A percentile compares a stretch with the other conserved stretches of the same genome.
Conservation (phyloP, 2,797 vertebrate genomes). For the Sternarchorhynchus goeldii region DNA sequence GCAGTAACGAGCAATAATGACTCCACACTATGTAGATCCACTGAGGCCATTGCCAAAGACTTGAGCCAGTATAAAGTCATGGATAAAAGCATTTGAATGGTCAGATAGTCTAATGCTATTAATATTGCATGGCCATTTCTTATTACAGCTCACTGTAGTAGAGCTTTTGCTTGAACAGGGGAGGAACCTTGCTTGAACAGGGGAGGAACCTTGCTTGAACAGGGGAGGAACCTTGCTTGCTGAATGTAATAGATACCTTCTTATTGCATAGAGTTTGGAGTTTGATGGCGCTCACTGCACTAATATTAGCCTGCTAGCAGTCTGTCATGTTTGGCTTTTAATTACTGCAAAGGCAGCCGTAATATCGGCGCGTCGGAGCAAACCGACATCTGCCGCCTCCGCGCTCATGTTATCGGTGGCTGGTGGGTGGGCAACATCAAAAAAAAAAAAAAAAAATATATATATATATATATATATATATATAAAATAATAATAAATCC, state of each 20-base stretch:
- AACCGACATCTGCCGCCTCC: constrained; percentile 40
- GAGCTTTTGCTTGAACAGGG: background rate
- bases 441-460: constrained; percentile 38
- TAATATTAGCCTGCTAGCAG: constrained; percentile 12
- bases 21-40: constrained; percentile 3
- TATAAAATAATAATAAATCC: background rate
- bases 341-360: constrained; percentile 53
- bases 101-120: constrained; percentile 25
- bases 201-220: too few relatives aligned
- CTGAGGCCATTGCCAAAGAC: constrained; percentile 1
- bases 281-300: constrained; percentile 44
- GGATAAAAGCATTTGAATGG: constrained; percentile 2
- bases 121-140: background rate
- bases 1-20: constrained; percentile 11
- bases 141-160: constrained; percentile 9
- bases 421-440: constrained; percentile 66
- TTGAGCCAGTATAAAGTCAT: background rate
- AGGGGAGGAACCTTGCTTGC: constrained; percentile 13
- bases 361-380: constrained; percentile 35
- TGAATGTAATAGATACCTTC: constrained; percentile 36
- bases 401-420: constrained; percentile 40
- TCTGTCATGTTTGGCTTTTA: constrained; percentile 53
- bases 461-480: too few relatives aligned
- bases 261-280: constrained; percentile 16
- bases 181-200: background rate